Conservation (phyloP, 2,888 invertebrate species). For the Polymixis flavicincta region DNA sequence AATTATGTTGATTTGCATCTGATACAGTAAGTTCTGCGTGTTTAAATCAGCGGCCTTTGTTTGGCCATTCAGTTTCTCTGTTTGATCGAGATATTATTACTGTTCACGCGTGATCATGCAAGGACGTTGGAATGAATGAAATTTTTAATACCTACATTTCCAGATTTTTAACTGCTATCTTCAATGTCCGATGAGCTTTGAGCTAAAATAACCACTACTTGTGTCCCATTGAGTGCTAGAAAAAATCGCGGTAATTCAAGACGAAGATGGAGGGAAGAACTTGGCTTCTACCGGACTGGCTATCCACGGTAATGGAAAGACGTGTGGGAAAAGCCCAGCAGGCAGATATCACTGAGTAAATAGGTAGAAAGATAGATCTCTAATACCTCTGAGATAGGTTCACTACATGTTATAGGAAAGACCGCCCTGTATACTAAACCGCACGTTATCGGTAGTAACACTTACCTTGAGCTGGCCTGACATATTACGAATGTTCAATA, state of each 20-base stretch:
- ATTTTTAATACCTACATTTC: constrained; percentile 5
- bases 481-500: too few species aligned
- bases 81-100: constrained; percentile 39
- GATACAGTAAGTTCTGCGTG: constrained; percentile 53
- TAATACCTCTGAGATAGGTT: neutral
- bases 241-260: neutral
- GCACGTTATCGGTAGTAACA: neutral
- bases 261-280: neutral
- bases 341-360: neutral
- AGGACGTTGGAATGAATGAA: constrained; percentile 8
- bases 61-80: constrained; percentile 40
- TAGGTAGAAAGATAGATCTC: neutral
- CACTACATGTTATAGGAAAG: neutral
- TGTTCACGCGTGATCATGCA: constrained; percentile 30
- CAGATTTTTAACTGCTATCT: neutral
- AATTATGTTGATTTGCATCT: constrained; percentile 60
- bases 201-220: neutral
- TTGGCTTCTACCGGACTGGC: neutral
- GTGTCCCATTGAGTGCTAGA: neutral
- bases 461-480: too few species aligned
- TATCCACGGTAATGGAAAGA: neutral
- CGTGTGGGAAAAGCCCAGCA: neutral
- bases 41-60: constrained; percentile 56
- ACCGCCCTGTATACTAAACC: neutral
- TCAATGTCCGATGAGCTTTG: neutral